phyloP scores from a whole-genome alignment of 1,140 invertebrate genomes.

The Brachionus calyciflorus region DNA sequence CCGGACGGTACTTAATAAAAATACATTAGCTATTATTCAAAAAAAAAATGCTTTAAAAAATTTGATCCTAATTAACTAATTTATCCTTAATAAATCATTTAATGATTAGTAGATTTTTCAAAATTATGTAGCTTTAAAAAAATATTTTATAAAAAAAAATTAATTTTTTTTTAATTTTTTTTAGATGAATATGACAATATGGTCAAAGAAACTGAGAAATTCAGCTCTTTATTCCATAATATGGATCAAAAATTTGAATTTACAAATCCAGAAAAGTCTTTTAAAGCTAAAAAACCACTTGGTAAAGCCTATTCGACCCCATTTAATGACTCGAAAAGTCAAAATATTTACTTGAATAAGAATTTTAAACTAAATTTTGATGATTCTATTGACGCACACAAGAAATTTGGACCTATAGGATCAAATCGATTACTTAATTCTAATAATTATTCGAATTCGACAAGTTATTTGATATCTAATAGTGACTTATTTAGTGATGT shows the following conservation, averaged over 20 bases:
- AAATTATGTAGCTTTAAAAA: not conserved
- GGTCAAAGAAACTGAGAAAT: constrained; percentile 31
- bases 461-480: not conserved
- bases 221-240: not conserved
- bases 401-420: constrained; percentile 4
- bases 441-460: not conserved
- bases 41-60: too few species aligned
- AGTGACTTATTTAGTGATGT: not conserved
- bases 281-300: not conserved
- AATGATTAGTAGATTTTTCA: too few species aligned
- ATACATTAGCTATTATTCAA: too few species aligned
- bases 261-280: not conserved
- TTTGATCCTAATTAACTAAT: too few species aligned
- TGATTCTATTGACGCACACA: not conserved
- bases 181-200: constrained; percentile 41
- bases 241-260: not conserved
- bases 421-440: not conserved
- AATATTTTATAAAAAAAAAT: not conserved
- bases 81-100: too few species aligned
- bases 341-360: not conserved
- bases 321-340: not conserved
- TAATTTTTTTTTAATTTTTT: not conserved
- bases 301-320: not conserved
- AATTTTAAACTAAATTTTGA: not conserved
- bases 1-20: constrained; percentile 23